Evolutionary conservation across 2,113 vertebrate species (phyloP).

Genomic region (Tetrao urogallus): DNA sequence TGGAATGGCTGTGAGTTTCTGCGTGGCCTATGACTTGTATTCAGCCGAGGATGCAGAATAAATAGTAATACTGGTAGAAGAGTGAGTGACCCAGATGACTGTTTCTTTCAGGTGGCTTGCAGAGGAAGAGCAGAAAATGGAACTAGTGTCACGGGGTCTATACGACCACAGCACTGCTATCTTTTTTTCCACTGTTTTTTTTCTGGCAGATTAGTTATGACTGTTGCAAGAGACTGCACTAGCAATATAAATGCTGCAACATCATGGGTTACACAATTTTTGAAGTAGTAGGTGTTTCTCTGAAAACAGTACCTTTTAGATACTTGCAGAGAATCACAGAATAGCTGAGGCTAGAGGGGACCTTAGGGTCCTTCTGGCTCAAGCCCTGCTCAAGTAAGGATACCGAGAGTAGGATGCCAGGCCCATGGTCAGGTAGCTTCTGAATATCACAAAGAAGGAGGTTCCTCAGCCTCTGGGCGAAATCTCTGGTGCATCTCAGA

Average conservation of each 20-base stretch:
- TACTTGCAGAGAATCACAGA: neutral
- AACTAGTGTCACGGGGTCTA: neutral
- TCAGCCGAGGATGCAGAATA: neutral
- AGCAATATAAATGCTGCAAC: neutral
- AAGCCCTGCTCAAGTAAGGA: neutral
- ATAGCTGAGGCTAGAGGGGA: neutral
- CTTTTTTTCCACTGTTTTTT: accelerated
- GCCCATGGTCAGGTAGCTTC: neutral
- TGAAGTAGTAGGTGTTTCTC: neutral
- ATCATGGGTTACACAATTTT: neutral
- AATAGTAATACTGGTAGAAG: neutral
- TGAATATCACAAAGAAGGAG: neutral
- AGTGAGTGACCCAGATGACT: accelerated
- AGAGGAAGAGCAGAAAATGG: neutral
- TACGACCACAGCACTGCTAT: neutral
- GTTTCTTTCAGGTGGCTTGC: neutral
- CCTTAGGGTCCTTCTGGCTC: neutral
- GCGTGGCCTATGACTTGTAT: neutral
- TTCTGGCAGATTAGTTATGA: neutral
- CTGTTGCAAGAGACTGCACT: neutral
- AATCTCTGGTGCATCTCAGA: neutral
- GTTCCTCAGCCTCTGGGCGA: neutral
- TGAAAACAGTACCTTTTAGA: neutral
- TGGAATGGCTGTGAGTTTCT: neutral
- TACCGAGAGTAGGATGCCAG: neutral